A percentile compares a stretch with the other conserved stretches of the same genome.
Conservation (phyloP, 2,113 vertebrate species). For the Geothlypis trichas region DNA sequence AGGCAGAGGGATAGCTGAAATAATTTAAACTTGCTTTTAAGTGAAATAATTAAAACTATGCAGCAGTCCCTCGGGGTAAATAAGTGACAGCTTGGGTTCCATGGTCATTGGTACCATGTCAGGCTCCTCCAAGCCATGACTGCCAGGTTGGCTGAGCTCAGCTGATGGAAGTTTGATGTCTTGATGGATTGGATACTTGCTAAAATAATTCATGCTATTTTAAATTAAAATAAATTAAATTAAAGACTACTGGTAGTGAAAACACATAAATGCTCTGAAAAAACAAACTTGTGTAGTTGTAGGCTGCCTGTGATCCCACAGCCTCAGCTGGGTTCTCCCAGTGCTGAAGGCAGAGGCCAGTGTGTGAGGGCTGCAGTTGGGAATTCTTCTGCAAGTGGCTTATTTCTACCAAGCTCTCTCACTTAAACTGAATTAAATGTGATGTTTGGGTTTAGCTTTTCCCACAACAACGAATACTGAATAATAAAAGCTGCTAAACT, state of each 20-base stretch:
- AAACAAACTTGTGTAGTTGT: neutral
- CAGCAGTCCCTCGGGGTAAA: neutral
- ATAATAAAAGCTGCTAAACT: neutral
- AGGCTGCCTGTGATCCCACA: neutral
- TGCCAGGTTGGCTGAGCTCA: neutral
- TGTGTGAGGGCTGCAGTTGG: neutral
- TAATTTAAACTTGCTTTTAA: neutral
- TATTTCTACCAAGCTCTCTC: neutral
- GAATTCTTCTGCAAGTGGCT: neutral
- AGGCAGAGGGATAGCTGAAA: neutral
- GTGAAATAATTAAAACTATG: neutral
- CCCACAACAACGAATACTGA: neutral
- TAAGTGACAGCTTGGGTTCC: neutral
- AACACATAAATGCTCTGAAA: neutral
- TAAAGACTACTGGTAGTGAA: neutral
- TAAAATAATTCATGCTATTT: neutral
- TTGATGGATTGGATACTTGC: neutral
- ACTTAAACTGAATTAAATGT: neutral
- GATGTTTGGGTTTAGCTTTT: neutral
- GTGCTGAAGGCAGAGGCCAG: neutral
- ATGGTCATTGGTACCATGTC: neutral
- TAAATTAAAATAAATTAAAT: neutral
- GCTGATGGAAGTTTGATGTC: neutral
- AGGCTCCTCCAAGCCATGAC: neutral
- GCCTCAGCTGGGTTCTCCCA: neutral